A percentile compares a stretch with the other conserved stretches of the same genome.
Conservation (phyloP, 1,140 invertebrate species). For the Meloidogyne chitwoodi region DNA sequence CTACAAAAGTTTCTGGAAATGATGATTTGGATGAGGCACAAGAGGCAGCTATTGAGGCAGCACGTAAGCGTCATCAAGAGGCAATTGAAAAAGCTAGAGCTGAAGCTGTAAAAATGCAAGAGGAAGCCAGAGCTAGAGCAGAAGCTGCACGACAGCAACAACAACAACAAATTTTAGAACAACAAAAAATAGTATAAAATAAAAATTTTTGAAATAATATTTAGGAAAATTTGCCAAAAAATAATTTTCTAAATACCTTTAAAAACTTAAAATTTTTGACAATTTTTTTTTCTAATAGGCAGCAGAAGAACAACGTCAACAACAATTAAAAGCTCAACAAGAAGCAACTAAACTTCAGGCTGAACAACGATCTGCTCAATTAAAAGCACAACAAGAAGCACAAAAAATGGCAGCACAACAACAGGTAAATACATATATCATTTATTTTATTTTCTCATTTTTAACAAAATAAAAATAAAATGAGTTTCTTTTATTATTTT, state of each 20-base stretch:
- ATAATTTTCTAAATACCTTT: no score
- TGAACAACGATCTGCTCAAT: conserved; percentile 10
- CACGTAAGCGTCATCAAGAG: conserved; percentile 12
- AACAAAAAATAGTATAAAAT: not conserved
- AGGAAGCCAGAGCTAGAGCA: conserved; percentile 8
- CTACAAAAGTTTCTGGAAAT: not conserved
- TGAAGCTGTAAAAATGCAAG: conserved; percentile 13
- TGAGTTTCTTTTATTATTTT: not conserved
- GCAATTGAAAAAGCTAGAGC: conserved; percentile 19
- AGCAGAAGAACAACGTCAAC: conserved; percentile 11
- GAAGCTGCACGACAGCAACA: conserved; percentile 21
- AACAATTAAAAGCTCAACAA: conserved; percentile 13
- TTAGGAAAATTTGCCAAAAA: no score
- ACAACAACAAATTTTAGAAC: conserved; percentile 1
- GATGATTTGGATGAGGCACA: not conserved
- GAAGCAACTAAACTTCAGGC: conserved; percentile 17
- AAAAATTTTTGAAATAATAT: not conserved
- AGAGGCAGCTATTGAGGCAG: conserved; percentile 9
- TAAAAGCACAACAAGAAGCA: conserved; percentile 8
- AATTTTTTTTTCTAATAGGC: not conserved
- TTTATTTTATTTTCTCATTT: not conserved
- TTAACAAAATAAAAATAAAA: not conserved
- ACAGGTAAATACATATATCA: not conserved
- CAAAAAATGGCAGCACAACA: not conserved
- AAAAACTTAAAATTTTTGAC: not conserved